Percentiles rank a stretch among this genome's conserved stretches.
These are phyloP conservation scores for Pentalonia nigronervosa DNA, from an alignment of 1,140 invertebrate genomes.

Conservation along the genomic window DNA sequence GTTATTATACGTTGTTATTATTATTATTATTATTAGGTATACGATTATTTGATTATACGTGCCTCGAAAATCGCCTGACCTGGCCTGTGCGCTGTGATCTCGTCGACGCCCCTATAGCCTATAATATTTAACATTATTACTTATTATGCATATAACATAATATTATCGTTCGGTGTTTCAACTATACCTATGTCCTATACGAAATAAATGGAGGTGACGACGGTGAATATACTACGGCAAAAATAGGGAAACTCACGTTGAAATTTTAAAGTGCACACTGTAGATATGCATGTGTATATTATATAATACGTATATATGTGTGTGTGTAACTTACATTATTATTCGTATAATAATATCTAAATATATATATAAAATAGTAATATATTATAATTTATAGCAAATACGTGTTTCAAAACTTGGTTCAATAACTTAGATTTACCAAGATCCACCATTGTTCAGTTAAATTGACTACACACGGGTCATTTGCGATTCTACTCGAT, in stretches of 20 bases:
- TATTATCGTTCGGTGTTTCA: not conserved
- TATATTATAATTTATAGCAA: no score
- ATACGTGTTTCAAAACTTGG: no score
- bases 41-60: constrained; percentile 6
- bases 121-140: not conserved
- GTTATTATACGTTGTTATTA: not conserved
- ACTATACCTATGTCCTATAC: not conserved
- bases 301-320: not conserved
- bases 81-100: not conserved
- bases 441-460: no score
- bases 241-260: not conserved
- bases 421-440: no score
- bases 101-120: not conserved
- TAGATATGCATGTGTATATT: no score
- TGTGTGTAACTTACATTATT: not conserved
- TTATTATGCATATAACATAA: not conserved
- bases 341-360: no score
- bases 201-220: not conserved
- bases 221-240: not conserved
- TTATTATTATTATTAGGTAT: not conserved
- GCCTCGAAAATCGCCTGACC: not conserved
- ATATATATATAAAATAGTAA: no score
- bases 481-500: no score
- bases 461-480: no score
- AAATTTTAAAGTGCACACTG: not conserved